Evolutionary conservation across 1,140 invertebrate genomes (phyloP), one percentile per base, ranked within the genome.

Genomic region (Pseudomyrmex gracilis): DNA sequence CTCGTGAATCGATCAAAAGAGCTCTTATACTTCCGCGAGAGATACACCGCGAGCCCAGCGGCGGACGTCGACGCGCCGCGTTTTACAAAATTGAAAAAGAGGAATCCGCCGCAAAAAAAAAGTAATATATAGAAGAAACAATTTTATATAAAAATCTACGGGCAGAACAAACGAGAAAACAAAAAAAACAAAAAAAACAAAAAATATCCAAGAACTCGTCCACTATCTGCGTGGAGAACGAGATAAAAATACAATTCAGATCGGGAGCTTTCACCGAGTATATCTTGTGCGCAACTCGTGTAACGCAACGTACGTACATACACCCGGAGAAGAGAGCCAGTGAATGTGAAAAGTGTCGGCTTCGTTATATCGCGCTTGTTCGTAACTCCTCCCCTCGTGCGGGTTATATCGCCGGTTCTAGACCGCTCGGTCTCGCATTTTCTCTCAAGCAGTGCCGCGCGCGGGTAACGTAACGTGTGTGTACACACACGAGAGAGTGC

Each of bases 311-410:
- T 57, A 34, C 76, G 76, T 57, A 10, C 43, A 49, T 66, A 24
- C n/a, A 47, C 49, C 8, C 20, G 20, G 34, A 34, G 34, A 34
- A 34, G 34, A 34, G 34, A 34, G 34, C 34, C 43, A 49, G 76
- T 70, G 76, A 80, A 80, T 80, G 76, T 80, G 76, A 80, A 80
- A 80, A 80, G 76, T 80, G 76, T 71, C 66, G 76, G 76, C 15
- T 80, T 57, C 15, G 76, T 71, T 70, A 70, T 80, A 80, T 80
- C 76, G 66, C 76, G 76, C 76, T 80, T 80, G 76, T 80, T 80
- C 66, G 66, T 80, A 80, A 70, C 66, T 80, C 76, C 76, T 80
- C 76, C 66, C 34, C 66, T 49, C 53, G 76, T 80, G 66, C 43
- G 53, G 20, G 76, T 78, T 80, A 80, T 80, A 80, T 76, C 58